Evolutionary conservation across 2,797 vertebrate species (phyloP).

Genomic region (Sphaeramia orbicularis): DNA sequence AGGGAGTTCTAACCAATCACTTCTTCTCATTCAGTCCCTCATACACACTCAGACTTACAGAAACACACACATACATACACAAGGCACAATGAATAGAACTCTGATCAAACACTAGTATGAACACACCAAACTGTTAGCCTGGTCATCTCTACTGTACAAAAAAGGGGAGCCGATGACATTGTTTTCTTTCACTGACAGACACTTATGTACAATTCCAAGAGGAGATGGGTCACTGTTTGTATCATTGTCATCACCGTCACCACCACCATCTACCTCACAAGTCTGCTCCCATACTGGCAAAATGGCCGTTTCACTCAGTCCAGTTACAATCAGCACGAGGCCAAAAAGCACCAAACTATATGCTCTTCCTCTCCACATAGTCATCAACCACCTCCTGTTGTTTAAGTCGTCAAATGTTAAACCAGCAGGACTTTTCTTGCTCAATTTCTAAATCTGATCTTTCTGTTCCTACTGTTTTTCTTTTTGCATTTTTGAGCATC

Average conservation of each 20-base stretch:
- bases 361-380: slow-evolving; percentile 50
- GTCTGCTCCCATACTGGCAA: slow-evolving; percentile 63
- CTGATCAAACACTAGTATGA: slow-evolving; percentile 95
- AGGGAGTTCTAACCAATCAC: slow-evolving; percentile 78
- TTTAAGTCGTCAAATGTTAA: slow-evolving; percentile 22
- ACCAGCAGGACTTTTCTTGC: slow-evolving; percentile 43
- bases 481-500: slow-evolving; percentile 34
- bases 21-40: slow-evolving; percentile 64
- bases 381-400: slow-evolving; percentile 40
- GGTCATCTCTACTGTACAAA: slow-evolving; percentile 81
- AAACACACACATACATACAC: slow-evolving; percentile 86
- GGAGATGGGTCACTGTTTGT: slow-evolving; percentile 68
- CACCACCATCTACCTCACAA: slow-evolving; percentile 56
- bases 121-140: slow-evolving; percentile 87
- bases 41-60: slow-evolving; percentile 53
- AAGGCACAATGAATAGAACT: slow-evolving; percentile 99
- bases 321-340: slow-evolving; percentile 74
- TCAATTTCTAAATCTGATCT: slow-evolving; percentile 16
- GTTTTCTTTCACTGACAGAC: slow-evolving; percentile 61
- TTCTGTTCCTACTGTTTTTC: slow-evolving; percentile 15
- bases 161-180: slow-evolving; percentile 69
- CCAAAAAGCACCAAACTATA: slow-evolving; percentile 73
- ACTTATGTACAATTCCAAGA: slow-evolving; percentile 74
- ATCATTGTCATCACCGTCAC: slow-evolving; percentile 54
- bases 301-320: slow-evolving; percentile 57